Conservation (phyloP, 2,888 invertebrate species). For the Diarsia brunnea region DNA sequence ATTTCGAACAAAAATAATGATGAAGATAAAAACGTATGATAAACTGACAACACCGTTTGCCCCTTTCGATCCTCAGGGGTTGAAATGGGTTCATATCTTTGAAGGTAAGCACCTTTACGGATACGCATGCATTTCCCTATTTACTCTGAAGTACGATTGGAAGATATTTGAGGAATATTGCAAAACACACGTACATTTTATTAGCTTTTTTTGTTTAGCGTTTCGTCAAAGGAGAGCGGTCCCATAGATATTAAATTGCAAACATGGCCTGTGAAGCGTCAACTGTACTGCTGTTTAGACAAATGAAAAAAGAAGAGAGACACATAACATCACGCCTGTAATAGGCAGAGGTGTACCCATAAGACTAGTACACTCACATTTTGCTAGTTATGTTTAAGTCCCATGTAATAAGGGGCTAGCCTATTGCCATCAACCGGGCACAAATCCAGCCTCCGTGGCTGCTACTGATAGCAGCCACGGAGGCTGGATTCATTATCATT, state of each 20-base stretch:
- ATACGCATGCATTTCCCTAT: conserved; percentile 48
- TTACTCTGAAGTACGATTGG: conserved; percentile 49
- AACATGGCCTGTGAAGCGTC: not conserved
- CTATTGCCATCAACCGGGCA: too few relatives aligned
- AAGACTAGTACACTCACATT: too few relatives aligned
- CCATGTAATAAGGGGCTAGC: too few relatives aligned
- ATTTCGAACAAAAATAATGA: conserved; percentile 46
- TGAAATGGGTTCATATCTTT: conserved; percentile 57
- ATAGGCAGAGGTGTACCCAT: too few relatives aligned
- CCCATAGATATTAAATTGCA: conserved; percentile 6
- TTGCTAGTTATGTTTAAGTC: too few relatives aligned
- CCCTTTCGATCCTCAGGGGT: conserved; percentile 39
- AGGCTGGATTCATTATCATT: too few relatives aligned
- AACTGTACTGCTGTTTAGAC: not conserved
- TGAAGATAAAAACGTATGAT: conserved; percentile 55
- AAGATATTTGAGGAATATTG: conserved; percentile 48
- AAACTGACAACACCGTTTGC: conserved; percentile 47
- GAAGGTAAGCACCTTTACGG: conserved; percentile 49
- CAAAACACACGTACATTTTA: conserved; percentile 29
- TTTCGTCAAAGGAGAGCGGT: conserved; percentile 25
- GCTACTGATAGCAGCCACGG: too few relatives aligned
- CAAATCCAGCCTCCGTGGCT: too few relatives aligned
- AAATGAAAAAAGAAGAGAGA: not conserved
- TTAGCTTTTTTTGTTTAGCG: conserved; percentile 21
- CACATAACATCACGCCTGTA: too few relatives aligned